Percentiles rank a stretch among this genome's conserved stretches.
phyloP scores from a whole-genome alignment of 2,797 vertebrate species.

The Urosaurus nigricauda region DNA sequence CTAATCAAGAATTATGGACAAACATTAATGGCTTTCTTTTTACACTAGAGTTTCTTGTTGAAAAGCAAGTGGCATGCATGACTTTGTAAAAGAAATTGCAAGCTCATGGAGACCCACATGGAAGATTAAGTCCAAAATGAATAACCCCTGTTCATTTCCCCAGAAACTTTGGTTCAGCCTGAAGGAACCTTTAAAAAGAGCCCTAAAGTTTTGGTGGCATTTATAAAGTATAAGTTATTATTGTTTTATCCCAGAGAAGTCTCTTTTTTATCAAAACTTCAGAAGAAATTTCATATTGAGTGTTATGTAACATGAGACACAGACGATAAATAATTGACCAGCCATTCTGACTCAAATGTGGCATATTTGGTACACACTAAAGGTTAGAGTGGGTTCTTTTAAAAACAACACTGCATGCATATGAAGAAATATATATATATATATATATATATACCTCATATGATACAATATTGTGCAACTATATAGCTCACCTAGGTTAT shows the following conservation, averaged over 20 bases:
- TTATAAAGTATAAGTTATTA: fast-evolving
- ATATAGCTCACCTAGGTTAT: no score
- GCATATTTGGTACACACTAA: conserved; percentile 55
- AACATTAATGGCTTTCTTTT: background rate
- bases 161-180: background rate
- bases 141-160: background rate
- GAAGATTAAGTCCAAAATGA: background rate
- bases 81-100: background rate
- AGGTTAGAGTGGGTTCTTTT: conserved; percentile 57
- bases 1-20: background rate
- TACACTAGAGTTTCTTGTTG: background rate
- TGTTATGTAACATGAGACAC: conserved; percentile 58
- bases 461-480: no score
- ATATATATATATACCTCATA: no score
- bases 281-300: conserved; percentile 58
- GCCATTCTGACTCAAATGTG: conserved; percentile 62
- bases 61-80: background rate
- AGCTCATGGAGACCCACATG: background rate
- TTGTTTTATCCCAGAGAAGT: background rate
- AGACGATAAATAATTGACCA: conserved; percentile 70
- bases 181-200: background rate
- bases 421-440: no score
- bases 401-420: conserved; percentile 37
- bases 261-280: conserved; percentile 34
- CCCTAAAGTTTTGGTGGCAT: background rate